Evolutionary conservation across 1,140 invertebrate species (phyloP), one percentile per base, ranked within the genome.

Genomic region (Drosophila virilis): DNA sequence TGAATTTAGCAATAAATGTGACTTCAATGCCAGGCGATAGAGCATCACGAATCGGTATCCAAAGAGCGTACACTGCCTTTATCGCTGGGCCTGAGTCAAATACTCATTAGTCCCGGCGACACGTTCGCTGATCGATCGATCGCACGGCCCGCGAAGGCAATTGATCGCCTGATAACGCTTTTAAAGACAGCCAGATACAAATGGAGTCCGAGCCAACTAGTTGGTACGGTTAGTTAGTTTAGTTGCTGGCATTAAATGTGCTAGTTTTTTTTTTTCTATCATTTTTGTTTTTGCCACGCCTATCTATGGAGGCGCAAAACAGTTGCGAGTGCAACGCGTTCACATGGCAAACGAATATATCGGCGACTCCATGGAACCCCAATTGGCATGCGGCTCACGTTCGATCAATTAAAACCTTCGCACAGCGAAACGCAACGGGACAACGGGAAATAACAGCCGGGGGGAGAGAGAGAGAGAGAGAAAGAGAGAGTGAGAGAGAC

Each of bases 371-470:
- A 42, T 74, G 59, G 51, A 59, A 59, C 13, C 22, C 15, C 74
- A 70, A 83, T 74, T 85, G 70, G 70, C 58, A 85, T 85, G 78
- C 80, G 81, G 77, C 66, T 54, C 82, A 86, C 82, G 82, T 85
- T 85, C 82, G 66, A 85, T 85, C 82, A 85, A 85, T 85, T 86
- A 85, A 84, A 85, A 73, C 82, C 82, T 75, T 85, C 70, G 74
- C 67, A 65, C 76, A 83, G 80, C 67, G 55, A 40, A 68, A 33
- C 17, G 15, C 22, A 51, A 66, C 51, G 43, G 43, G 37, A 67
- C 65, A 70, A 61, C 66, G 52, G 28, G 46, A 12, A 12, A 28
- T 33, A 59, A 38, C 42, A 57, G 35, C 45, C 40, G n/a, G 12
- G 15, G 28, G 28, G 6, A 48, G n/a, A 48, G 17, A n/a, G 10